Percentiles rank a stretch among this genome's conserved stretches.
Conservation (phyloP, 2,113 vertebrate genomes). For the Calyptommatus sinebrachiatus region DNA sequence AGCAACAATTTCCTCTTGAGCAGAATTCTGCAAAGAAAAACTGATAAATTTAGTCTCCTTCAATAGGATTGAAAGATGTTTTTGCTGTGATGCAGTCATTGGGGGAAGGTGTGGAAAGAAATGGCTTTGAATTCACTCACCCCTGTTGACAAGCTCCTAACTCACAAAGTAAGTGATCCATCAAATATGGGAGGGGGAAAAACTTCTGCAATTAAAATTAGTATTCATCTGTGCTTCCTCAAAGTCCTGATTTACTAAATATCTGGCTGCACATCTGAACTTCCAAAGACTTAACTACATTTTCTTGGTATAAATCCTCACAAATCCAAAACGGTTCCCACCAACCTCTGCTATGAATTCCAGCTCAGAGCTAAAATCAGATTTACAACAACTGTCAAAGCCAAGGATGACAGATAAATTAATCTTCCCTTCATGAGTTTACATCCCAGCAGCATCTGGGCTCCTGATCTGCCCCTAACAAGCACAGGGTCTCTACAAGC, state of each 20-base stretch:
- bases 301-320: constrained; percentile 68
- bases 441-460: constrained; percentile 82
- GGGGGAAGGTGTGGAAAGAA: background rate
- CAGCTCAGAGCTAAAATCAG: constrained; percentile 80
- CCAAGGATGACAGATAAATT: constrained; percentile 85
- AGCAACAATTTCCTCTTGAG: background rate
- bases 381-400: constrained; percentile 91
- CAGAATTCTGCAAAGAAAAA: background rate
- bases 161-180: background rate
- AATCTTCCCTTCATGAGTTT: constrained; percentile 87
- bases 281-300: constrained; percentile 66
- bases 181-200: constrained; percentile 22
- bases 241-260: constrained; percentile 37
- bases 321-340: constrained; percentile 60
- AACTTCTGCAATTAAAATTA: no score
- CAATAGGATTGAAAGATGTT: background rate
- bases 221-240: constrained; percentile 1
- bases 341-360: constrained; percentile 49
- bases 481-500: constrained; percentile 83
- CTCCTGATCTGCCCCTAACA: constrained; percentile 87
- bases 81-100: background rate
- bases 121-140: background rate
- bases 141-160: background rate
- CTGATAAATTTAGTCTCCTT: background rate
- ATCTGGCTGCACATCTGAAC: constrained; percentile 61